Evolutionary conservation across 2,113 vertebrate genomes (phyloP).

Genomic region (Morone saxatilis): DNA sequence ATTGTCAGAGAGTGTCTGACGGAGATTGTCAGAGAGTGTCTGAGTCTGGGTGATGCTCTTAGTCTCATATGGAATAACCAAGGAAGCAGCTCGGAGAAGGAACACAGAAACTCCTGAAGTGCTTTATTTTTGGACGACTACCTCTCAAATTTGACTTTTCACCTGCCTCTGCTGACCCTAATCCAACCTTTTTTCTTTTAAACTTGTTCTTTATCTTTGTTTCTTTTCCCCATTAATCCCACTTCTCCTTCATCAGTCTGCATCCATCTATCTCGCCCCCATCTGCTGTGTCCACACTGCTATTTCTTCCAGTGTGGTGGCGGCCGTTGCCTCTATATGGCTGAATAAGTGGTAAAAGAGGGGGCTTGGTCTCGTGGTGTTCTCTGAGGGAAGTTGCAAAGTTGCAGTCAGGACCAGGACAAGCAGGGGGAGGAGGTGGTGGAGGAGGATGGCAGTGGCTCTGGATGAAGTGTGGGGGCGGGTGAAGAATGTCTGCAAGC

Average conservation of each 20-base stretch:
- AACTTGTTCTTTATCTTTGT: not conserved
- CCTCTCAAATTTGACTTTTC: constrained; percentile 40
- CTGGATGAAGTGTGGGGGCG: constrained; percentile 88
- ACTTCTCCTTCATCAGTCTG: constrained; percentile 8
- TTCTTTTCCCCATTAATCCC: not conserved
- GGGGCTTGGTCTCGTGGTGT: constrained; percentile 53
- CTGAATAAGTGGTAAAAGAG: constrained; percentile 63
- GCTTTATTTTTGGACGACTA: constrained; percentile 61
- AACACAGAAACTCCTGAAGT: constrained; percentile 52
- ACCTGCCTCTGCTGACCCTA: not conserved
- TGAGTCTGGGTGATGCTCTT: constrained; percentile 79
- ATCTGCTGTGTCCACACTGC: constrained; percentile 14
- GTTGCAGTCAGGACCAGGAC: constrained; percentile 64
- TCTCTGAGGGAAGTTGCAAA: constrained; percentile 44
- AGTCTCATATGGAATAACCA: constrained; percentile 81
- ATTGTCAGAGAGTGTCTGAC: not conserved
- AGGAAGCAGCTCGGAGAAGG: constrained; percentile 57
- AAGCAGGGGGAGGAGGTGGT: constrained; percentile 60
- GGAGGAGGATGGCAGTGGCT: constrained; percentile 87
- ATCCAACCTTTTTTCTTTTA: not conserved
- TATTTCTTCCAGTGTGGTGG: constrained; percentile 1
- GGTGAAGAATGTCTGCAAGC: constrained; percentile 93
- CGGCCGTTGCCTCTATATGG: constrained; percentile 67
- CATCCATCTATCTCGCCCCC: constrained; percentile 7
- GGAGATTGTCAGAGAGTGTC: not conserved